phyloP scores from a whole-genome alignment of 2,113 vertebrate species.

The Arizona elegans region DNA sequence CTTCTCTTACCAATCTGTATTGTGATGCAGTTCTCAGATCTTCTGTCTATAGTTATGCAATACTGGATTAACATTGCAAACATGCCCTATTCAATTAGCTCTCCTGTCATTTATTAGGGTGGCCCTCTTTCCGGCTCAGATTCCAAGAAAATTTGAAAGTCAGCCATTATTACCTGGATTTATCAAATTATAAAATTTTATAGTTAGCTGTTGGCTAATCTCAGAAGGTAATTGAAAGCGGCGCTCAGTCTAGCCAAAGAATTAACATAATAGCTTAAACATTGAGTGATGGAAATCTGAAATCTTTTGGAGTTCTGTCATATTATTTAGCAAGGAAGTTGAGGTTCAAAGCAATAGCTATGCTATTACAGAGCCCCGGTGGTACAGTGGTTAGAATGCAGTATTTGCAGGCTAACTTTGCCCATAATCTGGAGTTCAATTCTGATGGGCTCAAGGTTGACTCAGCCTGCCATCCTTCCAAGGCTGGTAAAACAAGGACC shows the following conservation, averaged over 20 bases:
- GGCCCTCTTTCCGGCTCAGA: not conserved
- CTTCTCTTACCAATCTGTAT: not conserved
- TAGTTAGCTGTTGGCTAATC: not conserved
- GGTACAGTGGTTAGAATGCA: not conserved
- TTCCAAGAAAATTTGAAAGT: not conserved
- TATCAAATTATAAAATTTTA: not conserved
- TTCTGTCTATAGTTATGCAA: not conserved
- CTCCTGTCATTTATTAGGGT: not conserved
- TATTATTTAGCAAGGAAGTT: not conserved
- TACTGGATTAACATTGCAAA: not conserved
- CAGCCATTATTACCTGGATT: not conserved
- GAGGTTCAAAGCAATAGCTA: not conserved
- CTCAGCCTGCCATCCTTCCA: not conserved
- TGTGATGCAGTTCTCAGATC: not conserved
- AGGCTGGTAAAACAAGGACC: no score
- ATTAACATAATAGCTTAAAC: not conserved
- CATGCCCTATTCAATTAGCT: not conserved
- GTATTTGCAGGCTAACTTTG: not conserved
- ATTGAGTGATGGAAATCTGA: not conserved
- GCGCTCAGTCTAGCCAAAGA: not conserved
- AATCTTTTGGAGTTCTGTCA: not conserved
- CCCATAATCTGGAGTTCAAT: not conserved
- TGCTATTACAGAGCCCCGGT: not conserved
- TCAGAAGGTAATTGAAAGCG: not conserved
- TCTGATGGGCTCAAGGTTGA: not conserved